Percentiles rank a stretch among this genome's conserved stretches.
phyloP scores from a whole-genome alignment of 2,888 invertebrate genomes.

The Tiliacea aurago region DNA sequence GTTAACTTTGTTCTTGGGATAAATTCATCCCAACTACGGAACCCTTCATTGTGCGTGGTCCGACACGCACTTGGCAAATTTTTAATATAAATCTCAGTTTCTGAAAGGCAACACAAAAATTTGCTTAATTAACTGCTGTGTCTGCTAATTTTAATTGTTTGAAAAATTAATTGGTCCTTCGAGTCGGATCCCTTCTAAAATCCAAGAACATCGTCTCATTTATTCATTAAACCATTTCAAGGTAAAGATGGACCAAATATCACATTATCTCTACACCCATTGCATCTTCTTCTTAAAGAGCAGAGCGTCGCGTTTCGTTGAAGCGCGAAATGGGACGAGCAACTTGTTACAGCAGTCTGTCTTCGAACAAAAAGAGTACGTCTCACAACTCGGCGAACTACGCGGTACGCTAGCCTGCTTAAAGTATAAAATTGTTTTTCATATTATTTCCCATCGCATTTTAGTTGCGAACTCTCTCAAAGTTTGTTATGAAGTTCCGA shows the following conservation, averaged over 20 bases:
- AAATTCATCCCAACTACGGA: no score
- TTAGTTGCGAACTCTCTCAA: constrained; percentile 38
- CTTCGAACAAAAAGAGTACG: constrained; percentile 72
- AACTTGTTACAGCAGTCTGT: constrained; percentile 79
- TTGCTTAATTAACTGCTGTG: no score
- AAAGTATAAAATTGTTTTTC: constrained; percentile 63
- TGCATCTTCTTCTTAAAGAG: constrained; percentile 31
- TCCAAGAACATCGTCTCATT: background rate
- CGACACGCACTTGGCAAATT: background rate
- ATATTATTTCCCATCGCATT: constrained; percentile 59
- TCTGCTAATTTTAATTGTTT: background rate
- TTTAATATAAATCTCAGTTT: background rate
- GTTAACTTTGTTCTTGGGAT: no score
- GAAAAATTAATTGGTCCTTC: constrained; percentile 2
- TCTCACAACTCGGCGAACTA: constrained; percentile 50
- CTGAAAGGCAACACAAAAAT: background rate
- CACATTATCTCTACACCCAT: background rate
- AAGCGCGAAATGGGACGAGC: constrained; percentile 79
- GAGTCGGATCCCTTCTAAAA: background rate
- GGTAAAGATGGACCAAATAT: background rate
- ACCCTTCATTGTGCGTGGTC: no score
- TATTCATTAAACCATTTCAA: background rate
- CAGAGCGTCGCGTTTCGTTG: constrained; percentile 61
- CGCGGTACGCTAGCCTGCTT: constrained; percentile 41
- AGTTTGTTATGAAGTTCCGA: constrained; percentile 51